Conservation (phyloP, 1,140 invertebrate genomes). For the Colletes latitarsis region DNA sequence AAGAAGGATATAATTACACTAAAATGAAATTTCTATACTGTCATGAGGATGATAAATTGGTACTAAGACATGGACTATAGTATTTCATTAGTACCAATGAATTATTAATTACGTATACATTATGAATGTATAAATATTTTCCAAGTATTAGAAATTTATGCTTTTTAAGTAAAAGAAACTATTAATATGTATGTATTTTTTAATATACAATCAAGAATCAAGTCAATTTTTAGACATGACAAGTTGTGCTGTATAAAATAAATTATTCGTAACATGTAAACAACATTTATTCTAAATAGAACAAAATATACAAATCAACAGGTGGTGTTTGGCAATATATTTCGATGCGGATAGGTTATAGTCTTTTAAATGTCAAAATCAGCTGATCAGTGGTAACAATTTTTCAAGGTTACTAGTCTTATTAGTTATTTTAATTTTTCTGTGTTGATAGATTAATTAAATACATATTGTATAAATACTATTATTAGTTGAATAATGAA, state of each 20-base stretch:
- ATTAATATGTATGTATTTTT: neutral
- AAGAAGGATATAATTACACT: neutral
- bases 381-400: slow-evolving; percentile 48
- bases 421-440: slow-evolving; percentile 1
- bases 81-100: neutral
- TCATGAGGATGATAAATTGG: neutral
- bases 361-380: slow-evolving; percentile 57
- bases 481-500: neutral
- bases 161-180: neutral
- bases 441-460: neutral
- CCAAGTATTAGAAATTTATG: neutral
- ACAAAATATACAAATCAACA: slow-evolving; percentile 21
- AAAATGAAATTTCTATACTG: slow-evolving; percentile 13
- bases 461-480: neutral
- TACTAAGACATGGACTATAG: neutral
- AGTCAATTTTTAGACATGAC: neutral
- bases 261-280: neutral
- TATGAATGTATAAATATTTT: neutral
- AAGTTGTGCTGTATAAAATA: neutral
- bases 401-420: slow-evolving; percentile 19
- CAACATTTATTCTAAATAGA: neutral
- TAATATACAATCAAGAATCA: slow-evolving; percentile 1
- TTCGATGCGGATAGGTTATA: slow-evolving; percentile 49
- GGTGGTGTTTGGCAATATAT: slow-evolving; percentile 17
- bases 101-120: neutral